A percentile compares a stretch with the other conserved stretches of the same genome.
Evolutionary conservation across 2,888 invertebrate genomes (phyloP).

Genomic region (Andrena haemorrhoa): DNA sequence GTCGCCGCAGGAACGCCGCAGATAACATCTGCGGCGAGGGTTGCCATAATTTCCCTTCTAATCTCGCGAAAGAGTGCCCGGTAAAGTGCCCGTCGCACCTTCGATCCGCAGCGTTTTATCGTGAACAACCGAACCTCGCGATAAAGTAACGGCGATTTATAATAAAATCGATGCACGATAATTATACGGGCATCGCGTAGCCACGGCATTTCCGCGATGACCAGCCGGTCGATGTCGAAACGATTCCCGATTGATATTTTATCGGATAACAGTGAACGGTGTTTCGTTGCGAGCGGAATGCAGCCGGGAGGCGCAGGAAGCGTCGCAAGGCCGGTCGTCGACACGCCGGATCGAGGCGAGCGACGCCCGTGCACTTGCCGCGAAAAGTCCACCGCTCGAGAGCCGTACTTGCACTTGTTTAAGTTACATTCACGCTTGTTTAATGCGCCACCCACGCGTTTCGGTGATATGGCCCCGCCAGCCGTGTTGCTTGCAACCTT

Average conservation of each 20-base stretch:
- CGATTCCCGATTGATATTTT: conserved; percentile 39
- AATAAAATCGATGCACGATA: conserved; percentile 26
- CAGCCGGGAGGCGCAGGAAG: conserved; percentile 50
- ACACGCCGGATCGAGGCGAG: conserved; percentile 57
- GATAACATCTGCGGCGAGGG: background rate
- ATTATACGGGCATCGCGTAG: background rate
- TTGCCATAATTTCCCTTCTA: conserved; percentile 1
- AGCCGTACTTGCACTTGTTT: conserved; percentile 32
- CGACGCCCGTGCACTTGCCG: conserved; percentile 25
- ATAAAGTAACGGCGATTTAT: background rate
- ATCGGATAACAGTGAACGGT: conserved; percentile 39
- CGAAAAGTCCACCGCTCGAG: conserved; percentile 31
- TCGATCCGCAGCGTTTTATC: conserved; percentile 12
- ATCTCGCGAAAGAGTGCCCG: background rate
- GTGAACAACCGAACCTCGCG: background rate
- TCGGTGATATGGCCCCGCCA: conserved; percentile 24
- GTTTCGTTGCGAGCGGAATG: conserved; percentile 45
- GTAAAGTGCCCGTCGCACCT: background rate
- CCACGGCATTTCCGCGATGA: background rate
- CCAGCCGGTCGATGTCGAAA: background rate
- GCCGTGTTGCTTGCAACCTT: too few species aligned
- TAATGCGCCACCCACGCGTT: conserved; percentile 22
- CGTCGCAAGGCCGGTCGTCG: conserved; percentile 80
- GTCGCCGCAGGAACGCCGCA: conserved; percentile 1
- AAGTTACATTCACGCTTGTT: conserved; percentile 16